These are phyloP conservation scores for Semibalanus balanoides DNA, from an alignment of 1,140 invertebrate species.

Conservation along the genomic window DNA sequence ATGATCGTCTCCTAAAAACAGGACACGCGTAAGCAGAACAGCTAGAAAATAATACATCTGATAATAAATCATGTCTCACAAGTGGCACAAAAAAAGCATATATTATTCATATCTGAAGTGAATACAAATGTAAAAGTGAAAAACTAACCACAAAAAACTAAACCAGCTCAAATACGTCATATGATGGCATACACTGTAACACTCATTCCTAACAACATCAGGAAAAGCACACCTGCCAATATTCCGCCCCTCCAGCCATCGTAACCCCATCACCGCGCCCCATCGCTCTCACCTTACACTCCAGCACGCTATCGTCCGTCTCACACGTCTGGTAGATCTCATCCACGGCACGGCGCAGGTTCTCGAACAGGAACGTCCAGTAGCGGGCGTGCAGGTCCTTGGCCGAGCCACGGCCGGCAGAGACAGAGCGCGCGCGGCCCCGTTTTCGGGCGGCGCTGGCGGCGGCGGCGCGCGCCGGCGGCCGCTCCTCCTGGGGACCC, in stretches of 20 bases:
- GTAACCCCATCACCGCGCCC: neutral
- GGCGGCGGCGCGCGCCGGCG: neutral
- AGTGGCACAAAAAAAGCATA: too few relatives aligned
- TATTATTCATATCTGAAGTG: too few relatives aligned
- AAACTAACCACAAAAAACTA: too few relatives aligned
- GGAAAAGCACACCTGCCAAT: too few relatives aligned
- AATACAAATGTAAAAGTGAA: too few relatives aligned
- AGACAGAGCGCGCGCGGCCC: neutral
- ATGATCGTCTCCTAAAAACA: constrained; percentile 72
- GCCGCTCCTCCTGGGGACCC: neutral
- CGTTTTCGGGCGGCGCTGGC: neutral
- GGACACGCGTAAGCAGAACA: too few relatives aligned
- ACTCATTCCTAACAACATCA: too few relatives aligned
- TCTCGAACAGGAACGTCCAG: constrained; percentile 89
- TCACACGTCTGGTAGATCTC: constrained; percentile 49
- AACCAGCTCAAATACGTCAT: too few relatives aligned
- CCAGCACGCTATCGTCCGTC: constrained; percentile 43
- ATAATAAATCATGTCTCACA: too few relatives aligned
- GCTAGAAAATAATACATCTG: too few relatives aligned
- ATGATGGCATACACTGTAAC: too few relatives aligned
- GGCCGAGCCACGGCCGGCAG: neutral
- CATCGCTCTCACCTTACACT: constrained; percentile 41
- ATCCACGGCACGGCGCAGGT: constrained; percentile 75
- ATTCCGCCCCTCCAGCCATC: too few relatives aligned
- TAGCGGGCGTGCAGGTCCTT: constrained; percentile 39